Base-by-base conservation (phyloP, 1,140 invertebrate genomes). In the Dendroctonus valens region DNA sequence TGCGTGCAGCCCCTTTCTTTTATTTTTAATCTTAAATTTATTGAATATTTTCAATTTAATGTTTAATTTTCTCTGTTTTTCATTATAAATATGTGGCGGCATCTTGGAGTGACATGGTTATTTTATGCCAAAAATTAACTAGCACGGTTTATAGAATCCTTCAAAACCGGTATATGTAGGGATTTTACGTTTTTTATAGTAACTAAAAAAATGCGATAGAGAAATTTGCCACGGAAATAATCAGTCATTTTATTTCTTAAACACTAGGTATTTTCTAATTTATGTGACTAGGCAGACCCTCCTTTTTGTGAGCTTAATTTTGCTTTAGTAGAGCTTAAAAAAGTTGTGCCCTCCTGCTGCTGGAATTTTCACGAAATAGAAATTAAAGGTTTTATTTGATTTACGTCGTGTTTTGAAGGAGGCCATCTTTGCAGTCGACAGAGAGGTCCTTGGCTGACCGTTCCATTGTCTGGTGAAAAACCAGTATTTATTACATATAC, bases 381-480 rank as follows among this genome's bases (percentile, higher is more conserved):
- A 58, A 54, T 55, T 49, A 59, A 65, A 69, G 62, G 67, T 58
- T 70, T 67, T 57, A 58, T 81, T 82, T 73, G 82, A 83, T 79
- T 81, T 79, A 80, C 79, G 83, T 83, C 80, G 83, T 84, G 82
- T 84, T 84, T 84, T 83, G 82, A 83, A 82, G 83, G 83, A 81
- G 82, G 83, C 83, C 83, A 85, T 85, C 83, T 85, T 85, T 79
- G 83, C 82, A 84, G 83, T 83, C 82, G 83, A 80, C 83, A 83
- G 82, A 84, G 84, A 84, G 83, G 83, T 84, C 83, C 82, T 84
- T 83, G 81, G 82, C 80, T 84, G 81, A 80, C 81, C 79, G 80
- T 83, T 83, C 82, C 83, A 82, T 84, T 83, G 83, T 83, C 82
- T 83, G 82, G 82, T 83, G 80, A 78, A 81, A 83, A 83, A 80